These are phyloP conservation scores for Malacosoma neustria DNA, from an alignment of 2,888 invertebrate species.

Conservation along the genomic window DNA sequence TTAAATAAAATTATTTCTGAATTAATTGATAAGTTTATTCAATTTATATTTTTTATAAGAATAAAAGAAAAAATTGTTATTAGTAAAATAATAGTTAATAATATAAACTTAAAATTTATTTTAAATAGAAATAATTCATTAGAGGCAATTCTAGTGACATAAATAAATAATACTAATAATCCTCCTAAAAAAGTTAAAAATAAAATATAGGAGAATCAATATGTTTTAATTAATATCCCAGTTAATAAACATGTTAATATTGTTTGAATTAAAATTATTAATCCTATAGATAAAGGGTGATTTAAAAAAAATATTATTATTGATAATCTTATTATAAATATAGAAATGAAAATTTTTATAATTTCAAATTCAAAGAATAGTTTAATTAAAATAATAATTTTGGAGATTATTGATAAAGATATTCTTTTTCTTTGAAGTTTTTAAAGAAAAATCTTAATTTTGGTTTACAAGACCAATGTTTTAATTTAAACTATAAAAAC, in stretches of 20 bases:
- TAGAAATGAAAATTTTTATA: conserved; percentile 44
- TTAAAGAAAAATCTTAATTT: conserved; percentile 73
- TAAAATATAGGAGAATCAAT: conserved; percentile 77
- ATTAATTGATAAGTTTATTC: conserved; percentile 42
- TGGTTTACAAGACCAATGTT: conserved; percentile 82
- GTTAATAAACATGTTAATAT: conserved; percentile 55
- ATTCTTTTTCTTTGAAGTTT: conserved; percentile 76
- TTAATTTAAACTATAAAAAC: conserved; percentile 78
- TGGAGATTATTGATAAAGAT: conserved; percentile 78
- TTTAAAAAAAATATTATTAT: conserved; percentile 39
- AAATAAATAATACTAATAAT: conserved; percentile 78
- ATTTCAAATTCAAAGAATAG: conserved; percentile 68
- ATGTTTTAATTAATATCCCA: conserved; percentile 61
- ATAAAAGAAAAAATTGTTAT: conserved; percentile 22
- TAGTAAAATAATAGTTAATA: conserved; percentile 22
- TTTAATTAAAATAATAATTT: conserved; percentile 81
- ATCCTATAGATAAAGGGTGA: conserved; percentile 71
- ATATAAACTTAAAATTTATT: conserved; percentile 28
- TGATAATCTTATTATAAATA: conserved; percentile 43
- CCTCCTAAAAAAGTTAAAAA: conserved; percentile 78
- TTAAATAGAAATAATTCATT: conserved; percentile 72
- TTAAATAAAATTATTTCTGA: conserved; percentile 27
- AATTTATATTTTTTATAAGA: conserved; percentile 31
- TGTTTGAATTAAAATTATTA: conserved; percentile 70
- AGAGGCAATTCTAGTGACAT: conserved; percentile 76